Evolutionary conservation across 23 tunicate species (phyloP).

Genomic region (Halocynthia roretzi): DNA sequence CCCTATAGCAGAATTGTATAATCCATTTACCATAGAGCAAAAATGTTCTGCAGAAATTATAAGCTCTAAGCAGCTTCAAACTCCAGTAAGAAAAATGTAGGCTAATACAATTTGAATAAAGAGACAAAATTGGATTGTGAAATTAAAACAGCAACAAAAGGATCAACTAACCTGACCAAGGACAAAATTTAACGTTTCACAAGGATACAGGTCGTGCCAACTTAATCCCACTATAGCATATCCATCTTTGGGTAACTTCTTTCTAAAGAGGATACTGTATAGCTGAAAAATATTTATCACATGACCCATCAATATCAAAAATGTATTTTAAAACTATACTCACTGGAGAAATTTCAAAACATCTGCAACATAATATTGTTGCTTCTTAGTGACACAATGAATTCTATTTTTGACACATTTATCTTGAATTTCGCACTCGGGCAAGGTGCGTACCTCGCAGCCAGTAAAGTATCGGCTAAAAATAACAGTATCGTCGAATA

Average conservation of each 20-base stretch:
- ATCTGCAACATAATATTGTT: constrained; percentile 62
- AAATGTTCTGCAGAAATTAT: too few species aligned
- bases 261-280: constrained; percentile 25
- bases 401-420: constrained; percentile 19
- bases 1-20: constrained; percentile 26
- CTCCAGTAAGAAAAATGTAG: too few species aligned
- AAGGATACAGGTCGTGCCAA: constrained; percentile 71
- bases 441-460: constrained; percentile 24
- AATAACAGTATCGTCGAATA: not conserved
- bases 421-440: constrained; percentile 23
- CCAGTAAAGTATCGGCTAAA: constrained; percentile 58
- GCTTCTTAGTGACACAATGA: constrained; percentile 40
- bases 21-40: not conserved
- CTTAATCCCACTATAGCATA: constrained; percentile 44
- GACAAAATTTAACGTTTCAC: constrained; percentile 54
- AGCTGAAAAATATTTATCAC: not conserved
- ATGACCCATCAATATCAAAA: not conserved
- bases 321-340: not conserved
- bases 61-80: too few species aligned
- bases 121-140: too few species aligned
- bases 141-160: not conserved
- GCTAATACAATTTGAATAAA: too few species aligned
- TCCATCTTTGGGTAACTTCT: constrained; percentile 39
- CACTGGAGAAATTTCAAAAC: constrained; percentile 61
- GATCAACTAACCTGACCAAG: constrained; percentile 59